Conservation (phyloP, 53 echinoderm and acorn worm species). For the Henricia sp. region DNA sequence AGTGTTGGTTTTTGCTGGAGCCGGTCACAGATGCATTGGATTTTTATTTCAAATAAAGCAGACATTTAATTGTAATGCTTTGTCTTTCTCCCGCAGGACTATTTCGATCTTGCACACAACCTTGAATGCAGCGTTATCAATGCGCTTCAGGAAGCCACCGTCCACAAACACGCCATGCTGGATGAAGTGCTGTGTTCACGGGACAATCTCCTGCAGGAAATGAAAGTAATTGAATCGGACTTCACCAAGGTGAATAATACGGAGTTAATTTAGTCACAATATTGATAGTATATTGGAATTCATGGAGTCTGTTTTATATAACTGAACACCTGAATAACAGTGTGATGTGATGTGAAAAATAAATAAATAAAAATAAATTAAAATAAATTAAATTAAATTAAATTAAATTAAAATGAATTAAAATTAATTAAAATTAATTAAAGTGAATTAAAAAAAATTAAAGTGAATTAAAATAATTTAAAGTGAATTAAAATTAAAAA, state of each 20-base stretch:
- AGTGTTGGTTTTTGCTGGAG: neutral
- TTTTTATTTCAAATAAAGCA: neutral
- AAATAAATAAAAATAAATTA: too few species aligned
- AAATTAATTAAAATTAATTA: too few species aligned
- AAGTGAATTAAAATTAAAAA: too few species aligned
- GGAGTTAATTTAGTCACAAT: neutral
- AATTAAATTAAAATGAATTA: too few species aligned
- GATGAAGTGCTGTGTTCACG: slow-evolving; percentile 31
- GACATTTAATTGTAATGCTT: neutral
- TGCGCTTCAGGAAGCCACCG: slow-evolving; percentile 18
- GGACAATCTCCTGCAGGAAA: slow-evolving; percentile 48
- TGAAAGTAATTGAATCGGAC: slow-evolving; percentile 5
- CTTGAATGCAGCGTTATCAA: slow-evolving; percentile 36
- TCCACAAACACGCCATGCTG: slow-evolving; percentile 41
- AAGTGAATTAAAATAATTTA: too few species aligned
- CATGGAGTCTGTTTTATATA: neutral
- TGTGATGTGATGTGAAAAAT: too few species aligned
- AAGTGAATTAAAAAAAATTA: too few species aligned
- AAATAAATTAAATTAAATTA: too few species aligned
- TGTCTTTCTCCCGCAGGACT: slow-evolving; percentile 26
- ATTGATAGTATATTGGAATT: neutral
- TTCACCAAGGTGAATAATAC: slow-evolving; percentile 6
- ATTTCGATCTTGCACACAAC: slow-evolving; percentile 40
- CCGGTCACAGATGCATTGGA: neutral
- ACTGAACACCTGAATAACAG: too few species aligned